phyloP scores from a whole-genome alignment of 2,888 invertebrate genomes.

The Anthoptus insignis region DNA sequence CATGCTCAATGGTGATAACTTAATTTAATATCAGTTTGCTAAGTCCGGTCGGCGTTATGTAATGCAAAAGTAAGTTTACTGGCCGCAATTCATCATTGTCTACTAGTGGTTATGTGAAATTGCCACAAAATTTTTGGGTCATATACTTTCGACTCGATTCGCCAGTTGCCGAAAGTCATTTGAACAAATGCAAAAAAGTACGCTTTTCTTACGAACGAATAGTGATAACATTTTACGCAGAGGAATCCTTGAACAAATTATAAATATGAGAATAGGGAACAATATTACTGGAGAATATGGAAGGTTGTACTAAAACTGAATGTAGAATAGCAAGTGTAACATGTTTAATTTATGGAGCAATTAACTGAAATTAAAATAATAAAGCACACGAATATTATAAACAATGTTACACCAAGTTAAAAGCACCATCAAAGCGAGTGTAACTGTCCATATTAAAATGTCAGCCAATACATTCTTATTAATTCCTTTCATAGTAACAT shows the following conservation, averaged over 20 bases:
- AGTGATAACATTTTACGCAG: too few relatives aligned
- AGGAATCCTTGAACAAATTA: too few relatives aligned
- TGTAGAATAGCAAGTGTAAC: too few relatives aligned
- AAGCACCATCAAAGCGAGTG: background rate
- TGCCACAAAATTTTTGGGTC: slow-evolving; percentile 8
- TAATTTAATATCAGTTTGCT: background rate
- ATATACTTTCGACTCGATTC: slow-evolving; percentile 6
- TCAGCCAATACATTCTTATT: too few relatives aligned
- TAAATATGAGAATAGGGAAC: too few relatives aligned
- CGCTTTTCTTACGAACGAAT: background rate
- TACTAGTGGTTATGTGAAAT: slow-evolving; percentile 2
- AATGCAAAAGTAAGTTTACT: background rate
- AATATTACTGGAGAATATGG: too few relatives aligned
- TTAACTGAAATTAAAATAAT: slow-evolving; percentile 1
- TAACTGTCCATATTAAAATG: too few relatives aligned
- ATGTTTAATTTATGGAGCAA: too few relatives aligned
- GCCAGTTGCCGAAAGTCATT: slow-evolving; percentile 18
- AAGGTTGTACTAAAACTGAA: too few relatives aligned
- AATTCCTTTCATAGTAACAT: too few relatives aligned
- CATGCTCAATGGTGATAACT: background rate
- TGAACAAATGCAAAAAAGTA: slow-evolving; percentile 12
- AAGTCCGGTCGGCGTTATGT: background rate
- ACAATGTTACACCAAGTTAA: background rate
- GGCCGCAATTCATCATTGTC: background rate
- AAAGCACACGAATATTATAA: background rate